These are phyloP conservation scores for Channallabes apus DNA, from an alignment of 2,797 vertebrate species.

Conservation along the genomic window DNA sequence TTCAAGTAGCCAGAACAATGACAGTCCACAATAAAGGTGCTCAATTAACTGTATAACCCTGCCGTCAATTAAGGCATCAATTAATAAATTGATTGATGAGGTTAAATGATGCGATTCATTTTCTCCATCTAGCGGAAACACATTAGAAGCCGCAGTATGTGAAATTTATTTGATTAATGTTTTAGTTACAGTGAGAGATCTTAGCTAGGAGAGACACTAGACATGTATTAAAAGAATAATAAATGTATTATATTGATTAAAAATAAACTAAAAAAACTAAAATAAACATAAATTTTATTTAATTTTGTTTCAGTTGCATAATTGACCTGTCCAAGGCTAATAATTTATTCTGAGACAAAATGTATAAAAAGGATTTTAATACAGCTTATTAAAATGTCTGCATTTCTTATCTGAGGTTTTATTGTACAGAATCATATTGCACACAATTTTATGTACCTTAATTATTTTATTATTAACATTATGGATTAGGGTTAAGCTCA, in stretches of 20 bases:
- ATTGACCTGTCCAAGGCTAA: background rate
- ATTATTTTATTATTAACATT: conserved; percentile 47
- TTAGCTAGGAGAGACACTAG: background rate
- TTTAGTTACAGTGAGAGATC: conserved; percentile 66
- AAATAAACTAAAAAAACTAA: background rate
- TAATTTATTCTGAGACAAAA: background rate
- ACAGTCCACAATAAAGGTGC: conserved; percentile 82
- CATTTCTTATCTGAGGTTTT: background rate
- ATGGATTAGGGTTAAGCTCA: conserved; percentile 22
- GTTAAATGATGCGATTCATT: conserved; percentile 90
- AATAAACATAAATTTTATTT: conserved; percentile 10
- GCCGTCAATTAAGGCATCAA: conserved; percentile 89
- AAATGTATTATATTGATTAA: background rate
- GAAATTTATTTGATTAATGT: conserved; percentile 83
- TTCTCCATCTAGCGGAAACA: conserved; percentile 87
- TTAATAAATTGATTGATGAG: conserved; percentile 95
- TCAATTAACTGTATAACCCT: conserved; percentile 93
- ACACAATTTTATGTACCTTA: conserved; percentile 14
- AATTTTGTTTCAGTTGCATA: background rate
- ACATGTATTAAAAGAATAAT: background rate
- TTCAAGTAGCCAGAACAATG: conserved; percentile 75
- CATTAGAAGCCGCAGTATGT: conserved; percentile 74
- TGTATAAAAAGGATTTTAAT: background rate
- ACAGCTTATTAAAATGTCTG: background rate
- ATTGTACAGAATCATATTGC: conserved; percentile 7